Conservation (phyloP, 2,888 invertebrate species). For the Ceriagrion tenellum region DNA sequence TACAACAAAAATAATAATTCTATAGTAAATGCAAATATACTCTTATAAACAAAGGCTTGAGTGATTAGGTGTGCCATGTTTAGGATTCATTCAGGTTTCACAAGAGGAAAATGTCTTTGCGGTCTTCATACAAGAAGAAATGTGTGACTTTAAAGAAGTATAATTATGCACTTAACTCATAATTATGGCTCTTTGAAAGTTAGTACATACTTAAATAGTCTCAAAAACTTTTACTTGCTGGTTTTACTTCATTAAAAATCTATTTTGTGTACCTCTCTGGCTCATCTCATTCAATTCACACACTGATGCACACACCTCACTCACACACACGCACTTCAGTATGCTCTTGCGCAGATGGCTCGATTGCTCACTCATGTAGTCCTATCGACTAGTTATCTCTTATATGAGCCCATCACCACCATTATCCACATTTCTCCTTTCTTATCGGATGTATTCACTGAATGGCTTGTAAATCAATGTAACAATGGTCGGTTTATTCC, state of each 20-base stretch:
- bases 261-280: neutral
- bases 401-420: neutral
- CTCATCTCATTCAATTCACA: conserved; percentile 11
- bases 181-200: conserved; percentile 44
- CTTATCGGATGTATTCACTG: neutral
- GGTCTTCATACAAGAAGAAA: conserved; percentile 55
- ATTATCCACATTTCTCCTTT: neutral
- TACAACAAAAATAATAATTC: conserved; percentile 68
- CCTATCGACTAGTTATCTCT: neutral
- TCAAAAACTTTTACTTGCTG: conserved; percentile 32
- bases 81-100: conserved; percentile 32
- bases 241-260: conserved; percentile 53
- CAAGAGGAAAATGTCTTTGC: conserved; percentile 28
- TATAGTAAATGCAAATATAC: conserved; percentile 66
- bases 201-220: conserved; percentile 47
- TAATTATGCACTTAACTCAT: conserved; percentile 29
- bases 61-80: conserved; percentile 60
- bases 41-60: conserved; percentile 63
- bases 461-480: conserved; percentile 15
- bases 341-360: neutral
- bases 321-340: neutral
- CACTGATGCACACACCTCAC: neutral
- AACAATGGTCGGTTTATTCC: neutral
- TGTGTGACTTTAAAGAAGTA: conserved; percentile 47
- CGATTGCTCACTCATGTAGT: neutral